Evolutionary conservation across 2,888 invertebrate genomes (phyloP).

Genomic region (Metallyticus violacea): DNA sequence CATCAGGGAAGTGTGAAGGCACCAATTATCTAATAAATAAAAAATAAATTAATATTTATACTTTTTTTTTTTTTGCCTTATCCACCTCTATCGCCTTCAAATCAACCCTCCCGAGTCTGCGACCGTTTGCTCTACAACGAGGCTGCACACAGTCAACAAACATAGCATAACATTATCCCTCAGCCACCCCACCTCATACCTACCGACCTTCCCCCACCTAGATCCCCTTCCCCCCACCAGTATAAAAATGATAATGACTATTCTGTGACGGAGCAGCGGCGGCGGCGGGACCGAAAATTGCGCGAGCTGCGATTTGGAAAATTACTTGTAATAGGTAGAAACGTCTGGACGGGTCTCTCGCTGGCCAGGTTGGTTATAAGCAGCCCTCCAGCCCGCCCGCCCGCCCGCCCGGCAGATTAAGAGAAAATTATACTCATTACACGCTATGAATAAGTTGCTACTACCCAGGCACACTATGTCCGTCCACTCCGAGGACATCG

Average conservation of each 20-base stretch:
- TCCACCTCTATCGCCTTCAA: background rate
- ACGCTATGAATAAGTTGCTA: constrained; percentile 13
- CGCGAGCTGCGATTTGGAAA: constrained; percentile 29
- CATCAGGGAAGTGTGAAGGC: background rate
- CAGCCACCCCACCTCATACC: background rate
- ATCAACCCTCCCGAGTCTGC: background rate
- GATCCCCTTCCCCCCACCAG: background rate
- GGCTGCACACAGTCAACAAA: background rate
- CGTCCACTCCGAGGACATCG: background rate
- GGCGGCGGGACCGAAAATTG: constrained; percentile 22
- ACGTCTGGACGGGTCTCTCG: constrained; percentile 20
- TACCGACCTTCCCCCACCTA: background rate
- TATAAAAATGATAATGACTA: constrained; percentile 25
- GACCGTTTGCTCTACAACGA: background rate
- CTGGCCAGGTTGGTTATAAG: background rate
- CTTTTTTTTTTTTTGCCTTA: background rate
- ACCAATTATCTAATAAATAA: background rate
- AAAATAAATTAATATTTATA: background rate
- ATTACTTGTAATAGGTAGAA: constrained; percentile 28
- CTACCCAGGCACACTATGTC: background rate
- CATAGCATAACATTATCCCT: background rate
- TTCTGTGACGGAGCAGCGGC: background rate
- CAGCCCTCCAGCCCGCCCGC: background rate
- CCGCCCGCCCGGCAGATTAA: constrained; percentile 22
- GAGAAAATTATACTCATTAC: constrained; percentile 29